Percentiles rank a stretch among this genome's conserved stretches.
phyloP scores from a whole-genome alignment of 2,888 invertebrate species.

The Agriopis aurantiaria region DNA sequence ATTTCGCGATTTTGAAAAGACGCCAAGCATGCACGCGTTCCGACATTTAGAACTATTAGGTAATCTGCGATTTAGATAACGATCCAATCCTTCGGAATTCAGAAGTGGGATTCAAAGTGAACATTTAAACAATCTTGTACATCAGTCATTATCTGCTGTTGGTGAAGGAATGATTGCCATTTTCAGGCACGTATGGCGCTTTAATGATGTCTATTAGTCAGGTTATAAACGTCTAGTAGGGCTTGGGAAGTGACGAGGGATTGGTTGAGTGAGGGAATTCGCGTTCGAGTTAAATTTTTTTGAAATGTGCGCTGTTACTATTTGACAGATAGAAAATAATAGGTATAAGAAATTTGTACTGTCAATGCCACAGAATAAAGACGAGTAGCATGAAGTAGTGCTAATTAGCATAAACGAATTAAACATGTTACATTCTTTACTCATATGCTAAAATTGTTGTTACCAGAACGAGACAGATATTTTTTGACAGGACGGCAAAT shows the following conservation, averaged over 20 bases:
- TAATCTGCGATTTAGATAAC: slow-evolving; percentile 1
- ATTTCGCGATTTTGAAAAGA: slow-evolving; percentile 30
- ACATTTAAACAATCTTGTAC: not conserved
- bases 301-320: not conserved
- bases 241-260: not conserved
- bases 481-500: too few species aligned
- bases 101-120: not conserved
- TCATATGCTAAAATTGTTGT: too few species aligned
- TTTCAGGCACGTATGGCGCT: not conserved
- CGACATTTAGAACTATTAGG: slow-evolving; percentile 8
- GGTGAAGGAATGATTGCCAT: slow-evolving; percentile 11
- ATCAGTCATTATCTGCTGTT: not conserved
- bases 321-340: too few species aligned
- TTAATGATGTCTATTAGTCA: not conserved
- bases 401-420: too few species aligned
- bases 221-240: not conserved
- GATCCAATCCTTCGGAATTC: not conserved
- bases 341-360: too few species aligned
- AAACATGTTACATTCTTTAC: too few species aligned
- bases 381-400: too few species aligned
- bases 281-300: too few species aligned
- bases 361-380: too few species aligned
- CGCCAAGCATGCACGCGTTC: slow-evolving; percentile 24
- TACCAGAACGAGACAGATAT: too few species aligned
- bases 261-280: not conserved